Evolutionary conservation across 2,888 invertebrate species (phyloP), one percentile per base, ranked within the genome.

Genomic region (Spodoptera exigua): DNA sequence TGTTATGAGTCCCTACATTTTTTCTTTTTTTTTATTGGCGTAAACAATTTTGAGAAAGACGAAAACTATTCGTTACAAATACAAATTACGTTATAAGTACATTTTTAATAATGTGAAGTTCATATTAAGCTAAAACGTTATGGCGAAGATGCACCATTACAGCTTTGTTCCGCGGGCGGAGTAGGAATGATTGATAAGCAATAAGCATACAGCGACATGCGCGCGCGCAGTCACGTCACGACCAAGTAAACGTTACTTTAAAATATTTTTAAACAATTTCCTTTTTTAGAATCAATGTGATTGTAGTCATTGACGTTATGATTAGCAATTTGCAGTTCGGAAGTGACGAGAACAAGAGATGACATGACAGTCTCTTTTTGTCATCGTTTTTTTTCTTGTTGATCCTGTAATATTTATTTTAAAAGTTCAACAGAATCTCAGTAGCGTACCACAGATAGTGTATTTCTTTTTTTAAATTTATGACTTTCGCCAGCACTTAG

Each of bases 131-230:
- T 43, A 58, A 69, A 65, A 75, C 46, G 37, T 55, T 52, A 61
- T 75, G 64, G 60, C 60, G 46, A 70, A 58, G 67, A 59, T 67
- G 44, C 67, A 74, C 61, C 63, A 67, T 70, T 45, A 46, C 46
- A 63, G 59, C 49, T 63, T 62, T 64, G 68, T 63, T 41, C 9
- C 37, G 61, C 61, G 66, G 79, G 78, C 77, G 78, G 71, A 45
- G 75, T 68, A 70, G 72, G 78, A 70, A 68, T 78, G 79, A 78
- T 78, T 78, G 75, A 78, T 78, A 70, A 61, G 61, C 55, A n/a
- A n/a, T n/a, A n/a, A n/a, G n/a, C n/a, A n/a, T 47, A 61, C 59
- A 21, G 21, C 21, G 21, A 54, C 54, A 52, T 56, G 71, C 64
- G 58, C 52, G 58, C 53, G 54, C 59, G 43, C 43, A 57, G 60